phyloP scores from a whole-genome alignment of 92 coral and sea anemone genomes.

The Desmophyllum pertusum region DNA sequence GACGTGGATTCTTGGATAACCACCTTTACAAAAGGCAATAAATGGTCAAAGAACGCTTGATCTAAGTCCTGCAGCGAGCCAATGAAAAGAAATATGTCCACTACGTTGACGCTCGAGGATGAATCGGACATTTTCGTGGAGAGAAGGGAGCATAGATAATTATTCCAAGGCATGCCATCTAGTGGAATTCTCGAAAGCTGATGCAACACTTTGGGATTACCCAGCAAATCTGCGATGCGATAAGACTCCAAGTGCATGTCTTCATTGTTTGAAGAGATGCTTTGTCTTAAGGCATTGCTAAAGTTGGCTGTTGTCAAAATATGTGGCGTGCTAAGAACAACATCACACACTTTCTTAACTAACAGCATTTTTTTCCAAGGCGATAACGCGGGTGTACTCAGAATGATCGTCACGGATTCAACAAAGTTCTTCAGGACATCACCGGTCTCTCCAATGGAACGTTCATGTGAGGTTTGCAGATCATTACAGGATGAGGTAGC shows the following conservation, averaged over 20 bases:
- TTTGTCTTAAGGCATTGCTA: not conserved
- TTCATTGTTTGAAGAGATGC: not conserved
- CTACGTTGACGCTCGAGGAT: not conserved
- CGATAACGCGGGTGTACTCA: not conserved
- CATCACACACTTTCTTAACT: not conserved
- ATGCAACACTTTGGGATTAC: not conserved
- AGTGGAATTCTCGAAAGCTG: constrained; percentile 4
- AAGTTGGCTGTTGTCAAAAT: not conserved
- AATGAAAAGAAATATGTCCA: constrained; percentile 6
- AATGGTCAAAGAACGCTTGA: constrained; percentile 12
- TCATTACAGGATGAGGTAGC: too few species aligned
- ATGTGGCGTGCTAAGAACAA: not conserved
- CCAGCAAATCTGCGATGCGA: not conserved
- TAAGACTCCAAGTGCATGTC: not conserved
- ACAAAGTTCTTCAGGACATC: not conserved
- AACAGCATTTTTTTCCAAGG: not conserved
- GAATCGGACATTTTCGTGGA: not conserved
- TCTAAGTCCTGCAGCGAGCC: not conserved
- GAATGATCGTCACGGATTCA: not conserved
- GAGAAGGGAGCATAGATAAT: not conserved
- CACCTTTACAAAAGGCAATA: constrained; percentile 6
- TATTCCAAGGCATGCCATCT: not conserved
- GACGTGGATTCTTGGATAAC: not conserved
- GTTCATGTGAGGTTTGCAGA: not conserved
- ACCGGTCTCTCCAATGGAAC: not conserved